phyloP scores from a whole-genome alignment of 2,113 vertebrate species.

The Rynchops niger region DNA sequence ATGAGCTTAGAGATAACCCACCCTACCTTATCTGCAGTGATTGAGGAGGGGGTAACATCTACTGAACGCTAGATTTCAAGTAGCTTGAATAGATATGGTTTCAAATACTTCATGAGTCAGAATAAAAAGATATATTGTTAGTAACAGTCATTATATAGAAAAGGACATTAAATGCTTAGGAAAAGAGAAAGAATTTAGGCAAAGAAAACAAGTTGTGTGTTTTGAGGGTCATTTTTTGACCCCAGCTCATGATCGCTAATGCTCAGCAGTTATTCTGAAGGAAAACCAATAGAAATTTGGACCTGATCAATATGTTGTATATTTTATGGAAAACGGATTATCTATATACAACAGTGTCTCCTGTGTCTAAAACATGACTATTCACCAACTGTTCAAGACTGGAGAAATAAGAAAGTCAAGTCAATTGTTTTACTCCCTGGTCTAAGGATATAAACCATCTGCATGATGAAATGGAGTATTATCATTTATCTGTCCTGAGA shows the following conservation, averaged over 20 bases:
- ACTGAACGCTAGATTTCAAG: not conserved
- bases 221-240: not conserved
- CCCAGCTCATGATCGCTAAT: not conserved
- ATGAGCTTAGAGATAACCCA: not conserved
- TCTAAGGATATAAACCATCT: not conserved
- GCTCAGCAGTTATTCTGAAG: not conserved
- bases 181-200: not conserved
- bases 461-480: not conserved
- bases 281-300: not conserved
- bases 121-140: not conserved
- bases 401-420: not conserved
- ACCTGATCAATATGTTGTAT: not conserved
- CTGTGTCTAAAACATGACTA: not conserved
- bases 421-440: not conserved
- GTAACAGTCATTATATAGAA: not conserved
- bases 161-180: not conserved
- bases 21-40: not conserved
- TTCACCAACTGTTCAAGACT: not conserved
- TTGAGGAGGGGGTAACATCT: too few species aligned
- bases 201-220: not conserved
- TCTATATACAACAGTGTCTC: rapidly evolving
- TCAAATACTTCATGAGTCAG: not conserved
- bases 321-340: not conserved
- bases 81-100: not conserved
- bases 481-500: not conserved